Percentiles rank a stretch among this genome's conserved stretches.
Evolutionary conservation across 2,797 vertebrate genomes (phyloP).

Genomic region (Pelodytes ibericus): DNA sequence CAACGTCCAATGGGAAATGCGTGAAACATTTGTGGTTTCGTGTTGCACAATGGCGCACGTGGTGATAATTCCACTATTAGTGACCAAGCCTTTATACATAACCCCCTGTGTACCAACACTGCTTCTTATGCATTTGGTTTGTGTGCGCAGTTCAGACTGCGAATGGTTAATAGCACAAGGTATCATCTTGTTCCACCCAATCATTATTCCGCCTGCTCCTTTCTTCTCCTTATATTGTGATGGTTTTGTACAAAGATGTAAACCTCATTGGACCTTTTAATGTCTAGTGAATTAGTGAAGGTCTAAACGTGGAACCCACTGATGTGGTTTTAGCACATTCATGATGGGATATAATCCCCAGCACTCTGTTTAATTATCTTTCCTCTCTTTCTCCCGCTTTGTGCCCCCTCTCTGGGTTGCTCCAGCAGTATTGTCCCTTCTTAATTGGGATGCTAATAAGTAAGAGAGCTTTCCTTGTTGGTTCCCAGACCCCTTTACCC

Average conservation of each 20-base stretch:
- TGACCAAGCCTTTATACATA: too few relatives aligned
- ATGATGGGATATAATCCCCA: slow-evolving; percentile 48
- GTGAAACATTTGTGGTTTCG: too few relatives aligned
- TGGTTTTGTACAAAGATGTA: slow-evolving; percentile 36
- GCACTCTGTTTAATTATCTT: slow-evolving; percentile 70
- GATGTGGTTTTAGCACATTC: slow-evolving; percentile 50
- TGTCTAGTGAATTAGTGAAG: slow-evolving; percentile 65
- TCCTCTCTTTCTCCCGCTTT: slow-evolving; percentile 41
- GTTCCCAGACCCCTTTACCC: slow-evolving; percentile 79
- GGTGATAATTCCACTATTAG: too few relatives aligned
- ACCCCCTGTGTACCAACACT: too few relatives aligned
- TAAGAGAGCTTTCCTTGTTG: slow-evolving; percentile 63
- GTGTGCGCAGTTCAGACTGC: too few relatives aligned
- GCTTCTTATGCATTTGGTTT: too few relatives aligned
- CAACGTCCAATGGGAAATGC: too few relatives aligned
- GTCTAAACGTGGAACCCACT: slow-evolving; percentile 41
- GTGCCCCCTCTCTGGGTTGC: slow-evolving; percentile 26
- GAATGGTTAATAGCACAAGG: not conserved
- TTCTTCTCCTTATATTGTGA: slow-evolving; percentile 32
- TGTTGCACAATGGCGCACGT: too few relatives aligned
- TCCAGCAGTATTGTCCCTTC: slow-evolving; percentile 62
- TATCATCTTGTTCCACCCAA: slow-evolving; percentile 29
- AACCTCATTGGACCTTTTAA: slow-evolving; percentile 11
- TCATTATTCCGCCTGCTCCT: slow-evolving; percentile 12
- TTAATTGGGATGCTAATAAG: slow-evolving; percentile 81